phyloP scores from a whole-genome alignment of 2,888 invertebrate species.

The Tanypteryx hageni region DNA sequence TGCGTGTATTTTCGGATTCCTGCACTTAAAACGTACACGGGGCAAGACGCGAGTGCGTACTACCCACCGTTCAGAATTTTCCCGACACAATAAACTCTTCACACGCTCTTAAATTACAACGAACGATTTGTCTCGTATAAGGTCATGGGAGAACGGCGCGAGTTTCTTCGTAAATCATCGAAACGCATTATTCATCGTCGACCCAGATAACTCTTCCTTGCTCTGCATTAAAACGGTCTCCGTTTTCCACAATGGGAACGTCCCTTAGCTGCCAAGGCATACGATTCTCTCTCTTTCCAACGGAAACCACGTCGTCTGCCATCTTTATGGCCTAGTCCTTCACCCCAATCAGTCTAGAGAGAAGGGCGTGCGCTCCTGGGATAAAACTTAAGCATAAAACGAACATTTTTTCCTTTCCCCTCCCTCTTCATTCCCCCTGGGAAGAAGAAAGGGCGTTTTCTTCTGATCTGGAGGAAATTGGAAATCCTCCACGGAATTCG shows the following conservation, averaged over 20 bases:
- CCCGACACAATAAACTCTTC: too few species aligned
- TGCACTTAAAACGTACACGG: neutral
- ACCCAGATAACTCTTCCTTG: neutral
- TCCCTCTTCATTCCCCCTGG: too few species aligned
- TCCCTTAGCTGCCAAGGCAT: neutral
- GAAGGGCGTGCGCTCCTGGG: neutral
- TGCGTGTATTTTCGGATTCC: neutral
- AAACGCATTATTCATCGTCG: constrained; percentile 3
- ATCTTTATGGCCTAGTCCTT: neutral
- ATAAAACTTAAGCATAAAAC: too few species aligned
- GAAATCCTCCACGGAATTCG: too few species aligned
- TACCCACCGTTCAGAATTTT: too few species aligned
- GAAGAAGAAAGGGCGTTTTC: too few species aligned
- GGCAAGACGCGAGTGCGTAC: neutral
- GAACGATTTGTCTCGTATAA: neutral
- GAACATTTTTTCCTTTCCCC: too few species aligned
- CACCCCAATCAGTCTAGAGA: neutral
- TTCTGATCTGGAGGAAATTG: too few species aligned
- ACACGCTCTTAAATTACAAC: neutral
- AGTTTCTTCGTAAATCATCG: neutral
- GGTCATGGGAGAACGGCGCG: neutral
- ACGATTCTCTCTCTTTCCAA: neutral
- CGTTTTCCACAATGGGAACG: constrained; percentile 21
- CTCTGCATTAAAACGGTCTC: neutral
- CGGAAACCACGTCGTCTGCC: neutral